Conservation (phyloP, 2,888 invertebrate genomes). For the Leptopterna dolabrata region DNA sequence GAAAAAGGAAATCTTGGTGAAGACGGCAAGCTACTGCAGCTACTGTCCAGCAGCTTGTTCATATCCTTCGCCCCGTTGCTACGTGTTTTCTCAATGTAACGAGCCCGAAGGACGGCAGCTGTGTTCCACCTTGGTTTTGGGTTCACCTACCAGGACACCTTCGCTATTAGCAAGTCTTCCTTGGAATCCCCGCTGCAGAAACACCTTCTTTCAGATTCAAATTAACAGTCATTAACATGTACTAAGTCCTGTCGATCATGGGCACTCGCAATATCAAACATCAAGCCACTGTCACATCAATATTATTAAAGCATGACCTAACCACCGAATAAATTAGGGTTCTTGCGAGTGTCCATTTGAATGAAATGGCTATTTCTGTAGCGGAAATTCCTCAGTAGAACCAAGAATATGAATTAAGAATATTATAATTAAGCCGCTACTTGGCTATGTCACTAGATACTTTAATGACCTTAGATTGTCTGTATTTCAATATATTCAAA, state of each 20-base stretch:
- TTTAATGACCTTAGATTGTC: too few species aligned
- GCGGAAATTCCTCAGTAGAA: background rate
- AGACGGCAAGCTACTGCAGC: background rate
- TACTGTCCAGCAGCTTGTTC: background rate
- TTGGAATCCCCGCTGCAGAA: background rate
- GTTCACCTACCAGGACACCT: slow-evolving; percentile 10
- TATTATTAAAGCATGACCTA: too few species aligned
- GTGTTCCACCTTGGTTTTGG: background rate
- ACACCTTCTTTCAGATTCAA: background rate
- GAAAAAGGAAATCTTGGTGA: background rate
- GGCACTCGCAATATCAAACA: too few species aligned
- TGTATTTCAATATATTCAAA: too few species aligned
- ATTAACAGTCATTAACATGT: background rate
- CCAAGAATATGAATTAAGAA: too few species aligned
- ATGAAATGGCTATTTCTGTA: background rate
- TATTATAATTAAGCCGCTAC: too few species aligned
- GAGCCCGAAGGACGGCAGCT: background rate
- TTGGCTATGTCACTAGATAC: too few species aligned
- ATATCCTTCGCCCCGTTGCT: background rate
- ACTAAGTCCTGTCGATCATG: too few species aligned
- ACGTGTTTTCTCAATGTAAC: slow-evolving; percentile 6
- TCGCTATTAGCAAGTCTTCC: background rate
- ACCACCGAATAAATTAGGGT: too few species aligned
- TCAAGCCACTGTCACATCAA: too few species aligned
- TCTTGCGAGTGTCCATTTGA: background rate